Conservation (phyloP, 2,888 invertebrate species). For the Papilio protenor region DNA sequence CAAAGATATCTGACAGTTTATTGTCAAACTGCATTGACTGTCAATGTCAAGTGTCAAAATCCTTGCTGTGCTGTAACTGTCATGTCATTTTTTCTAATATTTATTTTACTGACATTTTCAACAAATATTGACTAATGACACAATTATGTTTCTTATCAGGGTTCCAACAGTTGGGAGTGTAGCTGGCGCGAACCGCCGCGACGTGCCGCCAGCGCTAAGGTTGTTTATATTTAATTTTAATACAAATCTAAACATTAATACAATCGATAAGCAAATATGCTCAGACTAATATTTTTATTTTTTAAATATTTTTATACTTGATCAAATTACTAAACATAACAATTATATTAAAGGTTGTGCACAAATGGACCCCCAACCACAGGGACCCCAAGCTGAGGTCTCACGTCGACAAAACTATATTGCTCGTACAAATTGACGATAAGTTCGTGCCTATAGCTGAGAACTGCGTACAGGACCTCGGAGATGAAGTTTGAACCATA, state of each 20-base stretch:
- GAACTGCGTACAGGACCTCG: slow-evolving; percentile 91
- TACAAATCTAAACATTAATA: neutral
- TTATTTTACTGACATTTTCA: no score
- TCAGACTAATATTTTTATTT: no score
- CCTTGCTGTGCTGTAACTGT: no score
- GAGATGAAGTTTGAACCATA: slow-evolving; percentile 85
- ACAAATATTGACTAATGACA: neutral
- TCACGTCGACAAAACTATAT: slow-evolving; percentile 95
- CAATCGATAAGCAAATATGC: no score
- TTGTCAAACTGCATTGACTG: no score
- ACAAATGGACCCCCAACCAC: slow-evolving; percentile 97
- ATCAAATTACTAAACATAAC: no score
- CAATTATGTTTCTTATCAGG: slow-evolving; percentile 50
- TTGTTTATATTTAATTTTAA: slow-evolving; percentile 48
- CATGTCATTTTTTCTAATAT: no score
- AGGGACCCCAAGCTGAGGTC: slow-evolving; percentile 93
- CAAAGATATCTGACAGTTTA: no score
- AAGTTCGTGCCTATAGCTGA: slow-evolving; percentile 97
- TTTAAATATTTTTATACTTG: no score
- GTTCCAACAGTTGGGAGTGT: slow-evolving; percentile 65
- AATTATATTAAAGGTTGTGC: slow-evolving; percentile 88
- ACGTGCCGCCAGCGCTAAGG: slow-evolving; percentile 74
- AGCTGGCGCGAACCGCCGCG: slow-evolving; percentile 72
- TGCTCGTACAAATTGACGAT: slow-evolving; percentile 96
- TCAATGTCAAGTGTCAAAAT: no score